phyloP scores from a whole-genome alignment of 2,113 vertebrate species.

The Dipodomys ordii region DNA sequence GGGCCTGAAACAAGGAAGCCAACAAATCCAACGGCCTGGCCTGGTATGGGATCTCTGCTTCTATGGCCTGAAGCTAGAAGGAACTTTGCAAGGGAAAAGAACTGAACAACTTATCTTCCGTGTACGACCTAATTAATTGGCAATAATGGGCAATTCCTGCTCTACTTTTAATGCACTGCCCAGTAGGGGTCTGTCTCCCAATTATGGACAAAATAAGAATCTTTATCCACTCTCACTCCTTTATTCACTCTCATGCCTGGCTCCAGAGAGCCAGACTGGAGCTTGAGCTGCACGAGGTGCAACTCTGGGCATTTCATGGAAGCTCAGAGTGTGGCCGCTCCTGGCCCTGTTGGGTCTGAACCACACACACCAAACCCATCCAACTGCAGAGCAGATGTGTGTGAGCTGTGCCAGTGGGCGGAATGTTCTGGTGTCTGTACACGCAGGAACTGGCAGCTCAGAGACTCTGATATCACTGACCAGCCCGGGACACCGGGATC shows the following conservation, averaged over 20 bases:
- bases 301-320: rapidly evolving
- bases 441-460: no score
- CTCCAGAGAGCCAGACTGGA: rapidly evolving
- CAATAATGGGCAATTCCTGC: neutral
- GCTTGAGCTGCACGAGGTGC: no score
- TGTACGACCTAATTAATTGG: neutral
- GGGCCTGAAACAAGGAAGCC: neutral
- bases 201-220: neutral
- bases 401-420: no score
- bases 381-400: neutral
- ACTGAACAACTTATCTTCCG: neutral
- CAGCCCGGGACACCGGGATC: no score
- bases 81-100: neutral
- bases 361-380: no score
- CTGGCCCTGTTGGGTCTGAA: rapidly evolving
- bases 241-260: neutral
- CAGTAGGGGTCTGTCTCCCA: neutral
- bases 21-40: neutral
- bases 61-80: neutral
- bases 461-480: no score
- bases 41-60: neutral
- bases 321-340: neutral
- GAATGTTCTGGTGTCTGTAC: neutral
- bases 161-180: neutral
- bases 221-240: neutral